phyloP scores from a whole-genome alignment of 1,140 invertebrate genomes.

The Scaptomyza hsui region DNA sequence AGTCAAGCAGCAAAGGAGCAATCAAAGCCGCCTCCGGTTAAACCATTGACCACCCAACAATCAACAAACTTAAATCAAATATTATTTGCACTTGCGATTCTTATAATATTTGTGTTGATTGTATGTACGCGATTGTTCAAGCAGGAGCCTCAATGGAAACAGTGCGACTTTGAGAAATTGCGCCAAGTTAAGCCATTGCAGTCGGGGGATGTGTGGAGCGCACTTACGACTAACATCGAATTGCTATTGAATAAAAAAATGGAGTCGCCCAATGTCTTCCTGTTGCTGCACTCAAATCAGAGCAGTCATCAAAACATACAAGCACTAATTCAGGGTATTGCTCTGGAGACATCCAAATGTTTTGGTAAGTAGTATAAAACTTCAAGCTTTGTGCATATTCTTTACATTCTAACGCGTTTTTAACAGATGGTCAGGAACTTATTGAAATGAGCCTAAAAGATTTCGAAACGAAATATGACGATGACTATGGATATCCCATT shows the following conservation, averaged over 20 bases:
- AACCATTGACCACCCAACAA: neutral
- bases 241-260: constrained; percentile 57
- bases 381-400: neutral
- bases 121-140: neutral
- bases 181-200: constrained; percentile 36
- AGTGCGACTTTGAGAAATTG: constrained; percentile 40
- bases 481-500: constrained; percentile 70
- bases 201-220: constrained; percentile 45
- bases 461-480: constrained; percentile 39
- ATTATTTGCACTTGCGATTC: constrained; percentile 3
- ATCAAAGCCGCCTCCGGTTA: neutral
- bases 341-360: constrained; percentile 54
- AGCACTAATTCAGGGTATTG: constrained; percentile 56
- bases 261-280: constrained; percentile 52
- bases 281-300: constrained; percentile 58
- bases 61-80: neutral
- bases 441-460: constrained; percentile 65
- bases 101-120: neutral
- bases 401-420: neutral
- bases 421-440: constrained; percentile 32
- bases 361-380: constrained; percentile 50
- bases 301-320: constrained; percentile 7
- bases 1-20: neutral
- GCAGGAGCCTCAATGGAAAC: constrained; percentile 6
- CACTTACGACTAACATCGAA: constrained; percentile 58